These are phyloP conservation scores for Syndactyla subalaris DNA, from an alignment of 2,797 vertebrate genomes.

Conservation along the genomic window DNA sequence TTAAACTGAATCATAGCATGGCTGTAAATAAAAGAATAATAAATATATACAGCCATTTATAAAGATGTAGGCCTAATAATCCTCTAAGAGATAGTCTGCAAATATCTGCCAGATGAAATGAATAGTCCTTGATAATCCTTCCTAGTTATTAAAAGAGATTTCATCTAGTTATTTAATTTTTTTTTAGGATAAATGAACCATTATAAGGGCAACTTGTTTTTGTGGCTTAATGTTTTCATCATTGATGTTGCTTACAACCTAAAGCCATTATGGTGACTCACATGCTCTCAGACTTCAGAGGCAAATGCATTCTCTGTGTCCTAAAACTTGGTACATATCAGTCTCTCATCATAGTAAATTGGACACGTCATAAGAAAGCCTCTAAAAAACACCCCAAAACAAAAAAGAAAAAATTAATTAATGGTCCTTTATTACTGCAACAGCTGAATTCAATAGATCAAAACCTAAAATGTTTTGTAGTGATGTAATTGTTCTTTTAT, in stretches of 20 bases:
- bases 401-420: no score
- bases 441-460: neutral
- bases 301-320: neutral
- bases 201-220: slow-evolving; percentile 8
- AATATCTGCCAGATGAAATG: neutral
- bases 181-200: slow-evolving; percentile 39
- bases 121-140: slow-evolving; percentile 8
- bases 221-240: slow-evolving; percentile 23
- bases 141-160: slow-evolving; percentile 50
- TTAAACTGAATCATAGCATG: neutral
- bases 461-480: neutral
- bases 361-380: neutral
- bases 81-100: neutral
- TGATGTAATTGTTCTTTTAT: neutral
- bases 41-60: neutral
- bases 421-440: neutral
- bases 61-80: neutral
- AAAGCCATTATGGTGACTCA: slow-evolving; percentile 24
- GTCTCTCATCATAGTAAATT: neutral
- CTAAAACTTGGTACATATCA: neutral
- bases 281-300: neutral
- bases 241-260: neutral
- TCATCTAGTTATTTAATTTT: slow-evolving; percentile 24
- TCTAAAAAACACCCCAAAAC: accelerated
- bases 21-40: neutral